phyloP scores from a whole-genome alignment of 2,888 invertebrate genomes.

The Icerya purchasi region DNA sequence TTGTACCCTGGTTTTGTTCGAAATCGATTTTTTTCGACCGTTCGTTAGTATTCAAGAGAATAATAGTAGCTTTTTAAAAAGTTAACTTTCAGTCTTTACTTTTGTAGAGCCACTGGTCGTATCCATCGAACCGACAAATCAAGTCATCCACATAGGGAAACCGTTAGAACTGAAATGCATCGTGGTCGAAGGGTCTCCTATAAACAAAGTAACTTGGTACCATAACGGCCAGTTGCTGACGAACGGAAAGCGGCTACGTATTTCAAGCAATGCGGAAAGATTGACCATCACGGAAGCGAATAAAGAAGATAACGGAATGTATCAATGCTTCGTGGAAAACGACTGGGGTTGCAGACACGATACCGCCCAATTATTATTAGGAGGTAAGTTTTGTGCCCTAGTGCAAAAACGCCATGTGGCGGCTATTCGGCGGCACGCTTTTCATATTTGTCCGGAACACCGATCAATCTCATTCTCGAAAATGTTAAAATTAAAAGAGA shows the following conservation, averaged over 20 bases:
- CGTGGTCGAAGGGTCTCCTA: constrained; percentile 57
- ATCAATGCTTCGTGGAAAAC: constrained; percentile 31
- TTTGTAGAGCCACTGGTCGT: constrained; percentile 7
- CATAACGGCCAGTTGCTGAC: constrained; percentile 48
- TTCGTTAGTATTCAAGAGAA: too few relatives aligned
- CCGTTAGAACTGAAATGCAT: constrained; percentile 72
- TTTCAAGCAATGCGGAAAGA: constrained; percentile 28
- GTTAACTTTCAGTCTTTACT: too few relatives aligned
- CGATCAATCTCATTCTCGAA: too few relatives aligned
- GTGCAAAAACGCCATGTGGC: too few relatives aligned
- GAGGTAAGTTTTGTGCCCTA: constrained; percentile 26
- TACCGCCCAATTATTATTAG: constrained; percentile 26
- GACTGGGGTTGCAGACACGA: constrained; percentile 27
- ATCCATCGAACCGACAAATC: constrained; percentile 37
- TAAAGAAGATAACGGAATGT: constrained; percentile 31
- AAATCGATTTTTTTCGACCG: too few relatives aligned
- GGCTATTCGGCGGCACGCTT: too few relatives aligned
- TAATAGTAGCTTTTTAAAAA: too few relatives aligned
- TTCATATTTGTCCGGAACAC: too few relatives aligned
- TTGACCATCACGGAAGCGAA: constrained; percentile 24
- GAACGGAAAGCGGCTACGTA: constrained; percentile 34
- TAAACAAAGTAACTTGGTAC: constrained; percentile 55
- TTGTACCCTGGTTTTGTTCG: too few relatives aligned
- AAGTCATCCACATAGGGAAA: constrained; percentile 63
- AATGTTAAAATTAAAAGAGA: too few relatives aligned